These are phyloP conservation scores for Sympetrum striolatum DNA, from an alignment of 2,888 invertebrate species.

Conservation along the genomic window DNA sequence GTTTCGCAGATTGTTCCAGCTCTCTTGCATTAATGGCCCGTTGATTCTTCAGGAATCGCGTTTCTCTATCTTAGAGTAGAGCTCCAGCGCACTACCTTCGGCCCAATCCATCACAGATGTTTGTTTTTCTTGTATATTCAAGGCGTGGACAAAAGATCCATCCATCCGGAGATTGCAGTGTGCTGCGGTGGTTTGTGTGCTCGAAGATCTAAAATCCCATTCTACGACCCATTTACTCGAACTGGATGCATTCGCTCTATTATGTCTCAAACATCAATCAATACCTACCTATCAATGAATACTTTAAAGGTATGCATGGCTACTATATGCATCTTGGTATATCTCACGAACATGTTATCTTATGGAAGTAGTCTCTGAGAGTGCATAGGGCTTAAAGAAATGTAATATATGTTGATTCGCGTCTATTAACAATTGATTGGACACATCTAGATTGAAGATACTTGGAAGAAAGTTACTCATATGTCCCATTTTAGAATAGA, in stretches of 20 bases:
- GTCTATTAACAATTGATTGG: no score
- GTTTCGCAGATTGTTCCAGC: no score
- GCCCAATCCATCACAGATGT: neutral
- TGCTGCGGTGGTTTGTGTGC: neutral
- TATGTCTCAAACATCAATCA: neutral
- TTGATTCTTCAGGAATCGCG: no score
- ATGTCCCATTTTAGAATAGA: no score
- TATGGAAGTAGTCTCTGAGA: no score
- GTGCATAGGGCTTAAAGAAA: no score
- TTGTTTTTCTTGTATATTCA: neutral
- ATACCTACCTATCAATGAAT: no score
- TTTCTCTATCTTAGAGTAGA: neutral
- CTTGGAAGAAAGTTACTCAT: no score
- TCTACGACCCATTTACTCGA: neutral
- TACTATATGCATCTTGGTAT: neutral
- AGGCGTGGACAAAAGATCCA: neutral
- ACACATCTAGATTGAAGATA: no score
- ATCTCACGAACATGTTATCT: no score
- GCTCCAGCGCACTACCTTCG: neutral
- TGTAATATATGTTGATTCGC: no score
- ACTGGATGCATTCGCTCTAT: neutral
- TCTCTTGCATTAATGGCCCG: no score
- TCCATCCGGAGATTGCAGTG: neutral
- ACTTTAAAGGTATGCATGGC: neutral
- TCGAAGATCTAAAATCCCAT: neutral